phyloP scores from a whole-genome alignment of 2,797 vertebrate genomes.

The Coendou prehensilis region DNA sequence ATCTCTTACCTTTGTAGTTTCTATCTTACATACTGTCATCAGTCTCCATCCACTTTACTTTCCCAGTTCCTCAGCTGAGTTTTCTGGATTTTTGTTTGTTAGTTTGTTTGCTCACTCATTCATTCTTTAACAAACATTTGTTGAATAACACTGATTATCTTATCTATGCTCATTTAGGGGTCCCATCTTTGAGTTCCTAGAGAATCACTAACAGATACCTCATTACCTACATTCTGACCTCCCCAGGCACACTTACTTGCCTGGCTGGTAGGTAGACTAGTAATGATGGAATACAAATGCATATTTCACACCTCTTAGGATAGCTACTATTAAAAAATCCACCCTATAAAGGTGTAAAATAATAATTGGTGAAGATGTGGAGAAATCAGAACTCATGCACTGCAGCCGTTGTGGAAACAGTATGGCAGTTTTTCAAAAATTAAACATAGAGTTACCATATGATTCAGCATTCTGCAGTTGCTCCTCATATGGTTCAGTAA shows the following conservation, averaged over 20 bases:
- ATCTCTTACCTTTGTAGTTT: background rate
- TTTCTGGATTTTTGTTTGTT: background rate
- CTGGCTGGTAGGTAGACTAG: background rate
- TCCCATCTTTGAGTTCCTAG: background rate
- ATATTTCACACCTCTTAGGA: background rate
- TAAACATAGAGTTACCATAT: background rate
- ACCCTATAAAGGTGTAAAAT: background rate
- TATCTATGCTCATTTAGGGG: background rate
- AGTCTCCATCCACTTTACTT: background rate
- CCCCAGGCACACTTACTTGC: too few relatives aligned
- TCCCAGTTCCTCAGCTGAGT: background rate
- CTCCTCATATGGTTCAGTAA: background rate
- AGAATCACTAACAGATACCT: background rate
- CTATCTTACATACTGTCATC: background rate
- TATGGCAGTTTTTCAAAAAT: background rate
- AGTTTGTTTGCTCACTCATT: background rate
- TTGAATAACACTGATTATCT: background rate
- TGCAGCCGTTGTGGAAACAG: background rate
- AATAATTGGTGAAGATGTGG: background rate
- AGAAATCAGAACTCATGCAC: background rate
- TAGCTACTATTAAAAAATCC: background rate
- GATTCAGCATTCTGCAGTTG: background rate
- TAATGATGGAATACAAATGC: background rate
- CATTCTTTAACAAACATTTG: background rate
- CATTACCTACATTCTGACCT: background rate